Conservation (phyloP, 2,113 vertebrate species). For the Emydura subglobosa region DNA sequence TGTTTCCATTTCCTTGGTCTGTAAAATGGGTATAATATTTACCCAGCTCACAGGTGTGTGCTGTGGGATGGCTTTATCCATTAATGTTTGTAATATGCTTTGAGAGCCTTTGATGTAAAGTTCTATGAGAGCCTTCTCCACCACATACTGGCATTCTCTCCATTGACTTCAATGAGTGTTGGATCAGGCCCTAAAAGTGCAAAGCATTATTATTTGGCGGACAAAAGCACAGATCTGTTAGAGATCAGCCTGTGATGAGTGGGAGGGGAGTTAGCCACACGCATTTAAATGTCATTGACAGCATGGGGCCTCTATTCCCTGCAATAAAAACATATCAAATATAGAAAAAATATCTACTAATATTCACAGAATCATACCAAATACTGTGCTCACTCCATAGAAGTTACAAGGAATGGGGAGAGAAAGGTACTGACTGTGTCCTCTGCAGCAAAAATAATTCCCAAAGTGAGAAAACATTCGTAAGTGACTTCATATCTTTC, state of each 20-base stretch:
- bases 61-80: background rate
- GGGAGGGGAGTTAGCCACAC: background rate
- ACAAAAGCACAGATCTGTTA: background rate
- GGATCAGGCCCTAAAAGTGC: background rate
- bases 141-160: background rate
- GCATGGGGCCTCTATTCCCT: background rate
- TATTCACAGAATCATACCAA: background rate
- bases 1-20: background rate
- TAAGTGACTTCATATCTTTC: background rate
- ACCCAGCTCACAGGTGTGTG: background rate
- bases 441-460: background rate
- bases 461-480: background rate
- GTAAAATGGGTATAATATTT: background rate
- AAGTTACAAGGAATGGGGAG: background rate
- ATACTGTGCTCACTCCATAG: background rate
- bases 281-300: background rate
- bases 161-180: background rate
- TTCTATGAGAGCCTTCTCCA: background rate
- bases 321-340: background rate
- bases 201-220: background rate
- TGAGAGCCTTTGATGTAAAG: background rate
- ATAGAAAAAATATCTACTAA: background rate
- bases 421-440: background rate
- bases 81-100: background rate
- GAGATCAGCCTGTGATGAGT: background rate